Conservation (phyloP, 2,113 vertebrate species). For the Sinocyclocheilus anshuiensis region DNA sequence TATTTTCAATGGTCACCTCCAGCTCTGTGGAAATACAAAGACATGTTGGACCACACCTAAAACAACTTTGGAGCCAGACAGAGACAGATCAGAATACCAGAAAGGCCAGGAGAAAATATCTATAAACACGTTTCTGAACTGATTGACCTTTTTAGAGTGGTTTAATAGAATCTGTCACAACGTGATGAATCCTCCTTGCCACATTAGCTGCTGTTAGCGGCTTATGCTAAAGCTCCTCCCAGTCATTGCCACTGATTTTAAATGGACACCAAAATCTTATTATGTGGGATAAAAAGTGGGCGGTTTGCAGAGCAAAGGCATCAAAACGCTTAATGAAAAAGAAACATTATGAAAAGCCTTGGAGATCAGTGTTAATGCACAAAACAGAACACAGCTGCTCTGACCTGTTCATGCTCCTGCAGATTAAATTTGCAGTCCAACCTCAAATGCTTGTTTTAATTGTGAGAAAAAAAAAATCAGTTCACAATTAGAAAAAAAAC, state of each 20-base stretch:
- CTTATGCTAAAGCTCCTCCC: slow-evolving; percentile 35
- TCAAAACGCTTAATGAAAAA: slow-evolving; percentile 19
- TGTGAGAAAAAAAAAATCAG: background rate
- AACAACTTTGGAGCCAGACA: slow-evolving; percentile 38
- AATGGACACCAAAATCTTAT: slow-evolving; percentile 52
- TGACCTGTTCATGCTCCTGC: background rate
- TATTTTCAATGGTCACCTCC: slow-evolving; percentile 31
- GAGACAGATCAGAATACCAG: slow-evolving; percentile 25
- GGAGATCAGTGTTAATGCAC: background rate
- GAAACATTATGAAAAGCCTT: slow-evolving; percentile 33
- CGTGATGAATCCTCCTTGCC: slow-evolving; percentile 49
- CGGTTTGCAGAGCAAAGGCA: slow-evolving; percentile 32
- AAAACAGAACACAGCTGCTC: background rate
- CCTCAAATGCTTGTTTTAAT: background rate
- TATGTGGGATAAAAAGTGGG: slow-evolving; percentile 48
- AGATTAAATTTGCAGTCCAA: slow-evolving; percentile 12
- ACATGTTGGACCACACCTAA: slow-evolving; percentile 34
- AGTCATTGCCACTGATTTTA: slow-evolving; percentile 51
- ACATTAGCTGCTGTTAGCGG: slow-evolving; percentile 32
- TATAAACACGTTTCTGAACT: slow-evolving; percentile 58
- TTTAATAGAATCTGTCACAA: slow-evolving; percentile 59
- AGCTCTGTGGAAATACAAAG: slow-evolving; percentile 29
- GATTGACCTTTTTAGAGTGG: slow-evolving; percentile 58
- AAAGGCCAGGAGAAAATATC: slow-evolving; percentile 56
- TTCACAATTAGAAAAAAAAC: background rate